Conservation (phyloP, 2,113 vertebrate genomes). For the Galeopterus variegatus region DNA sequence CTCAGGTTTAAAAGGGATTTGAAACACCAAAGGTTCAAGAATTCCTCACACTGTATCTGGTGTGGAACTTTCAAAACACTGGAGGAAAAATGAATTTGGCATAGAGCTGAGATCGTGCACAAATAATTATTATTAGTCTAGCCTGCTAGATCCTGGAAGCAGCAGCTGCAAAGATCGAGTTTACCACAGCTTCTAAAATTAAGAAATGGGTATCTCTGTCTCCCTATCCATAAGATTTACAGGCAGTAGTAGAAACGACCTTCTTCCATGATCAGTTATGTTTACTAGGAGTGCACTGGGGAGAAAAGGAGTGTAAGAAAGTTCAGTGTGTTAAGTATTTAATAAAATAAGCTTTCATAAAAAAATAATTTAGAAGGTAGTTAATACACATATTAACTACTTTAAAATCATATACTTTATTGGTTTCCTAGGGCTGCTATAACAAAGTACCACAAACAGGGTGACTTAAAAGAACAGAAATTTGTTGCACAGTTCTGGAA, state of each 20-base stretch:
- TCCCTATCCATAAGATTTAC: background rate
- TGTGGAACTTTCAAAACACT: background rate
- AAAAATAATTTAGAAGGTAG: background rate
- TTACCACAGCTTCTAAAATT: background rate
- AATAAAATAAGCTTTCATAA: background rate
- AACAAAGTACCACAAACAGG: background rate
- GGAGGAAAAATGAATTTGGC: background rate
- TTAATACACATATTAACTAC: background rate
- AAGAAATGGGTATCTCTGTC: background rate
- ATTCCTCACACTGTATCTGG: background rate
- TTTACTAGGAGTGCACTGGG: no score
- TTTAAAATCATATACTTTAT: background rate
- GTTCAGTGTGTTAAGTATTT: background rate
- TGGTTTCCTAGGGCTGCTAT: background rate
- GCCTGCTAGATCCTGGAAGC: background rate
- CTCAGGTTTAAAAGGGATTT: background rate
- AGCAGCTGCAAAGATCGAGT: background rate
- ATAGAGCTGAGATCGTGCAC: background rate
- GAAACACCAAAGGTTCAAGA: background rate
- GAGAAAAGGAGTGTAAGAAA: background rate
- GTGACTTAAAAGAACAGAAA: background rate
- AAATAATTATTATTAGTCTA: background rate
- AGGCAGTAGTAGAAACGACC: background rate
- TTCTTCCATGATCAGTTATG: background rate
- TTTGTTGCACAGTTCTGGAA: background rate